phyloP scores from a whole-genome alignment of 1,140 invertebrate genomes.

The Spodoptera frugiperda region DNA sequence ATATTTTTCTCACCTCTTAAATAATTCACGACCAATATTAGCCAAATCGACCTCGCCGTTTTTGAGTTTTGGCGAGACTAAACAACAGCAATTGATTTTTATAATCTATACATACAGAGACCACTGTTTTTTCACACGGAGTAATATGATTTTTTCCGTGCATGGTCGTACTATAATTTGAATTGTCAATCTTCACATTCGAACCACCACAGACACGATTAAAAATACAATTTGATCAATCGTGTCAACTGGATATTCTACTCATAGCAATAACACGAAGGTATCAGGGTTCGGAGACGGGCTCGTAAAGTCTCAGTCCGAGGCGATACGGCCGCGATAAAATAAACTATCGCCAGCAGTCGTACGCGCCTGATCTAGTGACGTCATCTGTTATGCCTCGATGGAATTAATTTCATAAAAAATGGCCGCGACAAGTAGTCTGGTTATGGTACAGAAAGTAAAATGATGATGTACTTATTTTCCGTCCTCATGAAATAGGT shows the following conservation, averaged over 20 bases:
- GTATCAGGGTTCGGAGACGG: conserved; percentile 25
- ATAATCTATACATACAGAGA: too few relatives aligned
- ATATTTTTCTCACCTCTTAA: too few relatives aligned
- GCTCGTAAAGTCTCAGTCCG: conserved; percentile 21
- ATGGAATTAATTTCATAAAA: conserved; percentile 16
- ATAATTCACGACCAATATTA: too few relatives aligned
- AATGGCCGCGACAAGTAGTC: neutral
- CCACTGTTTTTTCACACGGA: too few relatives aligned
- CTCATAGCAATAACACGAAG: neutral
- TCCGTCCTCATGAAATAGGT: neutral
- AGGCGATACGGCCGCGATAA: conserved; percentile 28
- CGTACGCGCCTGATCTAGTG: neutral
- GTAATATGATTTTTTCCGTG: too few relatives aligned
- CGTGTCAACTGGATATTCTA: neutral
- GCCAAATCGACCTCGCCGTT: too few relatives aligned
- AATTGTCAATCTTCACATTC: too few relatives aligned
- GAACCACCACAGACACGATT: too few relatives aligned
- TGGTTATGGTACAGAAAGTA: neutral
- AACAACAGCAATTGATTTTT: too few relatives aligned
- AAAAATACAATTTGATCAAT: neutral
- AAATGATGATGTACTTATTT: neutral
- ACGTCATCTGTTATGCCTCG: conserved; percentile 11
- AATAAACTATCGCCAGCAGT: conserved; percentile 34
- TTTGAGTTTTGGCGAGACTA: too few relatives aligned
- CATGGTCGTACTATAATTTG: too few relatives aligned